These are phyloP conservation scores for Danaus melanippus DNA, from an alignment of 1,140 invertebrate genomes.

Conservation along the genomic window DNA sequence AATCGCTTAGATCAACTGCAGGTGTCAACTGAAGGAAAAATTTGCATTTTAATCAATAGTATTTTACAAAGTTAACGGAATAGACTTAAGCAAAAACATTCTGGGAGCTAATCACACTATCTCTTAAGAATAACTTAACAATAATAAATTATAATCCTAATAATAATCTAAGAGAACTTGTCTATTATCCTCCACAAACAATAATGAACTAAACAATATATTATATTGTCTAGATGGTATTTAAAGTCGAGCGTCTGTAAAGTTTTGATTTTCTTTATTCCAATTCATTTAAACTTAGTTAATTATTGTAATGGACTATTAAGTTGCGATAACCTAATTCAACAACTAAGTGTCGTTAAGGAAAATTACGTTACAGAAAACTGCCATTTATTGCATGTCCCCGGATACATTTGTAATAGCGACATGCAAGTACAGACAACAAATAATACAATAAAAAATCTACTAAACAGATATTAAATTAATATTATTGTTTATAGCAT, in stretches of 20 bases:
- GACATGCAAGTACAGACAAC: background rate
- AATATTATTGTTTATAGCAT: no score
- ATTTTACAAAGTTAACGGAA: no score
- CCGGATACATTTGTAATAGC: conserved; percentile 3
- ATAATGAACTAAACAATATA: background rate
- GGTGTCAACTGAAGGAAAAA: conserved; percentile 27
- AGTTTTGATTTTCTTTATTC: conserved; percentile 5
- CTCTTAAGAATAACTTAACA: no score
- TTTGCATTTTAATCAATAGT: no score
- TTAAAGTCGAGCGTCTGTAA: background rate
- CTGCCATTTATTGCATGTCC: conserved; percentile 1
- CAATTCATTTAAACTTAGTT: conserved; percentile 27
- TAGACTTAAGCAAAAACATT: no score
- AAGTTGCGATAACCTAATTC: conserved; percentile 39
- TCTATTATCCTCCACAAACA: no score
- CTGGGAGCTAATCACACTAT: no score
- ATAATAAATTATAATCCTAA: no score
- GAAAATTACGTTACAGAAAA: conserved; percentile 10
- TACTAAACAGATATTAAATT: no score
- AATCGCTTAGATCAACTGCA: conserved; percentile 12
- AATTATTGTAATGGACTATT: conserved; percentile 38
- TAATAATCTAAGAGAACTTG: no score
- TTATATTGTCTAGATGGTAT: background rate
- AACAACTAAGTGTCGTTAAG: conserved; percentile 33
- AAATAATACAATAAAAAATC: no score